These are phyloP conservation scores for Poeciliopsis gracilis DNA, from an alignment of 2,797 vertebrate genomes.

Conservation along the genomic window DNA sequence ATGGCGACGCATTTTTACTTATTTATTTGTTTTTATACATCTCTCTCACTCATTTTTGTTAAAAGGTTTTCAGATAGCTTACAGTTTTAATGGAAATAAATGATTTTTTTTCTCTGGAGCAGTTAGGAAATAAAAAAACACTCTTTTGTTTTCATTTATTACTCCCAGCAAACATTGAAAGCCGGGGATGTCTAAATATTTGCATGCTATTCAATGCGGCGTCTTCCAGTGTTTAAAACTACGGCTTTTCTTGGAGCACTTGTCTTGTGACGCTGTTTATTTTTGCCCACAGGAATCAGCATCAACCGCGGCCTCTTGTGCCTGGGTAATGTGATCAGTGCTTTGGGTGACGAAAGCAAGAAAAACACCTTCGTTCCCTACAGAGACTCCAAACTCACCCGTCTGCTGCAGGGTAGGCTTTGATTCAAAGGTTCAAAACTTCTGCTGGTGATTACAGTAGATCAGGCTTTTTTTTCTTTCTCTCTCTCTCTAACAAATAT, in stretches of 20 bases:
- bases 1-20: constrained; percentile 14
- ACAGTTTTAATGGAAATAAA: no score
- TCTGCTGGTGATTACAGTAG: constrained; percentile 3
- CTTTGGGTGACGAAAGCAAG: constrained; percentile 89
- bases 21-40: not conserved
- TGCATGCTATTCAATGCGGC: not conserved
- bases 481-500: constrained; percentile 7
- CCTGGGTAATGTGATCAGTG: constrained; percentile 90
- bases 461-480: not conserved
- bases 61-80: no score
- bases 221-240: not conserved
- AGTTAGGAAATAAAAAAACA: not conserved
- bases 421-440: constrained; percentile 36
- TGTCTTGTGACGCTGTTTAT: constrained; percentile 30
- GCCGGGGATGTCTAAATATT: not conserved
- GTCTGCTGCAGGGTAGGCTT: constrained; percentile 87
- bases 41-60: not conserved
- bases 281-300: constrained; percentile 87
- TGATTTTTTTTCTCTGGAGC: not conserved
- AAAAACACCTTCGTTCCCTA: constrained; percentile 89
- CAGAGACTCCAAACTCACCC: constrained; percentile 91
- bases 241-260: not conserved
- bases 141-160: not conserved
- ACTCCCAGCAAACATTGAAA: not conserved
- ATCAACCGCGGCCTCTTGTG: constrained; percentile 94